Conservation (phyloP, 2,797 vertebrate genomes). For the Eulemur rubriventer region DNA sequence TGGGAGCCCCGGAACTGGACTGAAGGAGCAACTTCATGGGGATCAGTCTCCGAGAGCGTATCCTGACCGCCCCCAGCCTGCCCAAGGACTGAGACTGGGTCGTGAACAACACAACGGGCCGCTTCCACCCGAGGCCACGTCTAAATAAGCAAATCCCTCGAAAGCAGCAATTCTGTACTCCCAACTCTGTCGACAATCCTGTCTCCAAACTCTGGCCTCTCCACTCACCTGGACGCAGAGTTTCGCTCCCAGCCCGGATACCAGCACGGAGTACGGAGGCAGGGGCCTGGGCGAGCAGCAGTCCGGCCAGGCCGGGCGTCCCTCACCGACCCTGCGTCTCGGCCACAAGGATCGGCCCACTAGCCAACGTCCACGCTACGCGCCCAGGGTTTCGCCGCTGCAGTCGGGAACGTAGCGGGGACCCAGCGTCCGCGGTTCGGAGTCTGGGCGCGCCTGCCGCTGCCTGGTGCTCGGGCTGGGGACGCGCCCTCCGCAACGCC, state of each 20-base stretch:
- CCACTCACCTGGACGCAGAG: rapidly evolving
- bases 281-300: rapidly evolving
- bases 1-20: rapidly evolving
- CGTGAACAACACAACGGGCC: rapidly evolving
- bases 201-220: neutral
- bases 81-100: neutral
- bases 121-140: rapidly evolving
- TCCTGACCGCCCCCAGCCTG: rapidly evolving
- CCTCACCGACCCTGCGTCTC: neutral
- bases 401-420: neutral
- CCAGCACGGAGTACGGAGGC: neutral
- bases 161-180: rapidly evolving
- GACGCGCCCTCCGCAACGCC: neutral
- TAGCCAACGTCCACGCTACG: rapidly evolving
- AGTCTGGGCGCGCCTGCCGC: rapidly evolving
- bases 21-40: rapidly evolving
- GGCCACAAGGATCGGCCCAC: neutral
- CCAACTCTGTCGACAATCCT: rapidly evolving
- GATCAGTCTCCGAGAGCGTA: rapidly evolving
- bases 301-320: rapidly evolving
- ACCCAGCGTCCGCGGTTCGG: neutral
- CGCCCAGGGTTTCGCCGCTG: rapidly evolving
- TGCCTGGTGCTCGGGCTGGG: neutral
- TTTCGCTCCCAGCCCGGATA: neutral
- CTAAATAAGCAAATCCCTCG: rapidly evolving